Percentiles rank a stretch among this genome's conserved stretches.
Conservation (phyloP, 2,888 invertebrate genomes). For the Drosophila niveifrons region DNA sequence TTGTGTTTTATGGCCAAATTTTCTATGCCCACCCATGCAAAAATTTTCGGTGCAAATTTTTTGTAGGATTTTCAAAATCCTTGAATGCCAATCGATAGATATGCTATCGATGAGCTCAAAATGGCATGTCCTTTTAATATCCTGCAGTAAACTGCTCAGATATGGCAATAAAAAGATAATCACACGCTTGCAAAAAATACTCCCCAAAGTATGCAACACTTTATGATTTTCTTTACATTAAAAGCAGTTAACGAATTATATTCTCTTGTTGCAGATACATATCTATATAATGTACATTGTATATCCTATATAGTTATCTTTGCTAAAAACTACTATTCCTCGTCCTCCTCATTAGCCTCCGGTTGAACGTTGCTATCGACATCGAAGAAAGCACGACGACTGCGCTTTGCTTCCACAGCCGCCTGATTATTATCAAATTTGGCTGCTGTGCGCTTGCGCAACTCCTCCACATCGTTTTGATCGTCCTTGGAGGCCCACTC, state of each 20-base stretch:
- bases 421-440: slow-evolving; percentile 85
- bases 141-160: not conserved
- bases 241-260: slow-evolving; percentile 16
- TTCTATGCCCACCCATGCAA: not conserved
- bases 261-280: slow-evolving; percentile 20
- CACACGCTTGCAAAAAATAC: not conserved
- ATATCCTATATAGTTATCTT: not conserved
- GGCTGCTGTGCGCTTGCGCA: slow-evolving; percentile 94
- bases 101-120: no score
- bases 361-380: slow-evolving; percentile 52
- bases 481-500: slow-evolving; percentile 93
- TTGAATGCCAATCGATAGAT: slow-evolving; percentile 1
- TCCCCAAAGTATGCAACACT: not conserved
- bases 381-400: slow-evolving; percentile 86
- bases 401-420: slow-evolving; percentile 80
- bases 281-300: slow-evolving; percentile 15
- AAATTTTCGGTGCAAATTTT: not conserved
- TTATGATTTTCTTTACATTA: not conserved
- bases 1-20: not conserved
- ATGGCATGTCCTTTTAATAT: not conserved
- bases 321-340: slow-evolving; percentile 24
- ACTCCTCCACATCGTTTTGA: slow-evolving; percentile 90
- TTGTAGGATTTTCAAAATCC: not conserved
- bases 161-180: no score
- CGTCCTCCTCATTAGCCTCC: slow-evolving; percentile 43